phyloP scores from a whole-genome alignment of 1,140 invertebrate species.

The Drosophila auraria region DNA sequence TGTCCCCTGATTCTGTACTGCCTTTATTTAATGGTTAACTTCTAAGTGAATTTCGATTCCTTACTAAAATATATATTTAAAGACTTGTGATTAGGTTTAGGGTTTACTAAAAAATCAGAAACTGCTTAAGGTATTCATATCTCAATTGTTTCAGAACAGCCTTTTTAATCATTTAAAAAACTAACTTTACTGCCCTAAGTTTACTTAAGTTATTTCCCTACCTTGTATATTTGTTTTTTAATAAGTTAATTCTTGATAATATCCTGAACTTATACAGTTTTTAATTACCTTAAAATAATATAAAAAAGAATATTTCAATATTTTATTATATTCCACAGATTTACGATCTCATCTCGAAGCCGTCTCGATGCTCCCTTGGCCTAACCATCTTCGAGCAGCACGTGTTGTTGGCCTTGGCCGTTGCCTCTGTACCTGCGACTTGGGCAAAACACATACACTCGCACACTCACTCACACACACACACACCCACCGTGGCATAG shows the following conservation, averaged over 20 bases:
- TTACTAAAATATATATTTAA: too few species aligned
- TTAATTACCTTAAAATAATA: background rate
- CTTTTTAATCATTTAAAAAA: background rate
- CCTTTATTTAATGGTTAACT: too few species aligned
- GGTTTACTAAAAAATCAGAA: too few species aligned
- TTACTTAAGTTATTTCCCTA: background rate
- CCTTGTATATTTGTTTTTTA: background rate
- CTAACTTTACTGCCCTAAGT: background rate
- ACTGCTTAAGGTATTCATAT: too few species aligned
- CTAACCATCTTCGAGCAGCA: conserved; percentile 54
- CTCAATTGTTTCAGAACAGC: background rate
- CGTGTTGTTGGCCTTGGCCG: conserved; percentile 78
- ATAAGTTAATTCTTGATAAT: too few species aligned
- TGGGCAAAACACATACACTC: conserved; percentile 33
- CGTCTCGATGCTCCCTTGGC: conserved; percentile 12
- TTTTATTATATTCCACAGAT: background rate
- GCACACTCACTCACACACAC: background rate
- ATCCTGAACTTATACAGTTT: background rate
- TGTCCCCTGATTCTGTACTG: too few species aligned
- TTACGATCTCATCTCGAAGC: conserved; percentile 14
- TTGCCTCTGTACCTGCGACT: conserved; percentile 51
- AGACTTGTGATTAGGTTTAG: too few species aligned
- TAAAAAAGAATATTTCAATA: background rate
- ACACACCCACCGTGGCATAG: conserved; percentile 5
- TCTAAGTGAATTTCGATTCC: too few species aligned